Evolutionary conservation across 2,797 vertebrate genomes (phyloP), one percentile per base, ranked within the genome.

Genomic region (Odontamblyopus lacepedii): DNA sequence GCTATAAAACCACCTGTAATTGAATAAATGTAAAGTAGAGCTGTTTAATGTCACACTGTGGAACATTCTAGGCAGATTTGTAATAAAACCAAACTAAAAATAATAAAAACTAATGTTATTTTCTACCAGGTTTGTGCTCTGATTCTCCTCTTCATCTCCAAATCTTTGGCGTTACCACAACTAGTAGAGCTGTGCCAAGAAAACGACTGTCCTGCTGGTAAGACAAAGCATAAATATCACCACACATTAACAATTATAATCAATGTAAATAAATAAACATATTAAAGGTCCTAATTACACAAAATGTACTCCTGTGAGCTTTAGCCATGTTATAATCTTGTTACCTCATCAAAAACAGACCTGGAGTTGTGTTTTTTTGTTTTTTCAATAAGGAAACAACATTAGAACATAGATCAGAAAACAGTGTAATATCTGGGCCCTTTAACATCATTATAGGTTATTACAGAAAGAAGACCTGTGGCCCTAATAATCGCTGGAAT

Each of bases 51-150:
- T 38, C 35, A 9, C 2, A 38, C 35, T 38, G 35, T 38, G 35
- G 35, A 38, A 38, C 35, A 38, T 38, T 35, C 32, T 7, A 38
- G 32, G 32, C 32, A 35, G 32, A 35, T 5, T 2, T 9, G 9
- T 38, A 8, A 9, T 8, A 38, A 9, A 9, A 3, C 8, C 8
- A 8, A 38, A 38, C 9, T 38, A 38, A 35, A 7, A 35, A 38
- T 38, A 6, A 35, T 35, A 35, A 44, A 44, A 44, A 12, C 12
- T n/a, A 5, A 18, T 66, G 2, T 55, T 67, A 6, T 32, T 18
- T 62, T 74, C 3, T 84, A 76, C 67, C 67, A 92, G 91, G 63
- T 81, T 69, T 69, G 78, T 53, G 61, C 8, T 0, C 44, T 90
- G 63, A 68, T 79, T 1, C 23, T 86, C 11, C 11, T 85, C 50